Evolutionary conservation across 2,797 vertebrate species (phyloP).

Genomic region (Helarctos malayanus): DNA sequence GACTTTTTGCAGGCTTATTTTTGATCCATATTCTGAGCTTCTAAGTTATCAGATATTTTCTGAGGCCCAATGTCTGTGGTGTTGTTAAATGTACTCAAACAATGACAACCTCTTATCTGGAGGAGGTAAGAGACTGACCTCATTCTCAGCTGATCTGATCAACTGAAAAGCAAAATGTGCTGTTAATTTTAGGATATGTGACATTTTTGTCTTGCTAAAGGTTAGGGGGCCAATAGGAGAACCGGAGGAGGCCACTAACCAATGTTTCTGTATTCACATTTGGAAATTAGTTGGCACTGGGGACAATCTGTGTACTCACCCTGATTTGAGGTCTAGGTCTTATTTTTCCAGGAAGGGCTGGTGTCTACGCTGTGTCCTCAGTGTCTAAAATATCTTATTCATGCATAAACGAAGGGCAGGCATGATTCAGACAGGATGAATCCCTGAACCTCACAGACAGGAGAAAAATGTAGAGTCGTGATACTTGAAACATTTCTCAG

Average conservation of each 20-base stretch:
- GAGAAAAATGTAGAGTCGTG: slow-evolving; percentile 77
- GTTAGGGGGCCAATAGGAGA: slow-evolving; percentile 62
- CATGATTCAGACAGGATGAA: slow-evolving; percentile 68
- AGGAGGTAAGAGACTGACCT: slow-evolving; percentile 62
- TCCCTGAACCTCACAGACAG: slow-evolving; percentile 62
- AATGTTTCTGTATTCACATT: slow-evolving; percentile 65
- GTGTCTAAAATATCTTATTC: slow-evolving; percentile 70
- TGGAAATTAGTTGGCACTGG: slow-evolving; percentile 59
- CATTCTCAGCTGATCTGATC: slow-evolving; percentile 71
- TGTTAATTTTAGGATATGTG: slow-evolving; percentile 77
- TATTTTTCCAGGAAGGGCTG: slow-evolving; percentile 65
- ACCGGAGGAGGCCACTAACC: slow-evolving; percentile 19
- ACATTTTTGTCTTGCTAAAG: slow-evolving; percentile 76
- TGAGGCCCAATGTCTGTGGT: slow-evolving; percentile 21
- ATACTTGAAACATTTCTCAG: slow-evolving; percentile 78
- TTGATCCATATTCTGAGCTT: slow-evolving; percentile 26
- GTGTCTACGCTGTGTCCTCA: neutral
- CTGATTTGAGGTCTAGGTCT: slow-evolving; percentile 64
- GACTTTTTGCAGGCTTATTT: slow-evolving; percentile 30
- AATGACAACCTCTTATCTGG: slow-evolving; percentile 68
- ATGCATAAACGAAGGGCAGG: slow-evolving; percentile 73
- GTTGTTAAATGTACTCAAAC: slow-evolving; percentile 31
- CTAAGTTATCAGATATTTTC: slow-evolving; percentile 48
- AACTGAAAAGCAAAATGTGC: slow-evolving; percentile 72
- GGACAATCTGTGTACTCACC: neutral